A percentile compares a stretch with the other conserved stretches of the same genome.
phyloP scores from a whole-genome alignment of 2,888 invertebrate species.

The Cylloceria caligata region DNA sequence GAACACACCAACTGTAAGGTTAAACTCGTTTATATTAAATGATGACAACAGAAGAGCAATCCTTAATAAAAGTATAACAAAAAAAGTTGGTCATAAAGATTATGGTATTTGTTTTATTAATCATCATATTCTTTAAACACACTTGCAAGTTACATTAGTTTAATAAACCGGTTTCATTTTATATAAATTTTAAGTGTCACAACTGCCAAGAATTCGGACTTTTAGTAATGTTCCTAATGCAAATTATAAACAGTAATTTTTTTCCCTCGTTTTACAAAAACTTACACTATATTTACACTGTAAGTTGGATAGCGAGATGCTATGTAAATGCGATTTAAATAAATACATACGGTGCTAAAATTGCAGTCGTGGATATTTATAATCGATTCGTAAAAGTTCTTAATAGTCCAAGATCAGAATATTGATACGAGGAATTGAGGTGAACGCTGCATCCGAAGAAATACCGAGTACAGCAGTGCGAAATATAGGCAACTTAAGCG shows the following conservation, averaged over 20 bases:
- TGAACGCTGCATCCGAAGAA: not conserved
- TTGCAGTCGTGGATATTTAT: conserved; percentile 59
- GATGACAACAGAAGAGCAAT: not conserved
- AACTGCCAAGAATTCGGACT: conserved; percentile 56
- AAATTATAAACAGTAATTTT: conserved; percentile 34
- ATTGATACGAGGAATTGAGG: conserved; percentile 8
- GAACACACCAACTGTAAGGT: not conserved
- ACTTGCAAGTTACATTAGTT: conserved; percentile 57
- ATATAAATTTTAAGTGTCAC: conserved; percentile 48
- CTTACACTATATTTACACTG: conserved; percentile 67
- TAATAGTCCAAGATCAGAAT: conserved; percentile 16
- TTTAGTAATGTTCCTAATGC: conserved; percentile 37
- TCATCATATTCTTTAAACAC: conserved; percentile 51
- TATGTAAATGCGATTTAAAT: conserved; percentile 53
- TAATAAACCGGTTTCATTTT: conserved; percentile 56
- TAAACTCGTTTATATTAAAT: not conserved
- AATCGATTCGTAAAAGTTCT: conserved; percentile 44
- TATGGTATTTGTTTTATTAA: conserved; percentile 63
- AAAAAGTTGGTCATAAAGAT: conserved; percentile 53
- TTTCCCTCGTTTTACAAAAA: conserved; percentile 37
- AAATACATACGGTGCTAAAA: conserved; percentile 54
- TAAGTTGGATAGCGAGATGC: conserved; percentile 42
- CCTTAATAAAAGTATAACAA: not conserved
- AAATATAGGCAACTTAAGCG: no score
- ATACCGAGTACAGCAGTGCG: not conserved